Evolutionary conservation across 2,113 vertebrate genomes (phyloP), one percentile per base, ranked within the genome.

Genomic region (Zootoca vivipara): DNA sequence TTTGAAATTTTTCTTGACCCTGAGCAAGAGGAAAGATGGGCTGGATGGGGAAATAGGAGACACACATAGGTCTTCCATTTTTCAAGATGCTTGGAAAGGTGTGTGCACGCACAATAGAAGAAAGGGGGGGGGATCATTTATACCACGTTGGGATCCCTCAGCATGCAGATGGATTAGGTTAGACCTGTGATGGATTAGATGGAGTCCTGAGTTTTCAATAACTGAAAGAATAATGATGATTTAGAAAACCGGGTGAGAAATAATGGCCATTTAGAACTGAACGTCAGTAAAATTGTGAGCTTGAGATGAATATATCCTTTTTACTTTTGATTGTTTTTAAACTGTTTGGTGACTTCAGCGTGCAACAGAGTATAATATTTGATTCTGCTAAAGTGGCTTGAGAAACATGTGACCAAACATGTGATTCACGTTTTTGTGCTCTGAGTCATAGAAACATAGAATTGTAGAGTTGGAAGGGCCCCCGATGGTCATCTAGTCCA

Each of bases 241-340:
- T 94, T 88, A 92, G 84, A 85, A 35, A 65, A 88, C 42, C 30
- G 35, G 83, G 5, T 35, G 89, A 73, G 84, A 92, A 89, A 88
- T 91, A 78, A 52, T 73, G 42, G 79, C 83, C 87, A 91, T 88
- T 94, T 89, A 89, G 72, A 87, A 70, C 74, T 89, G 73, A 7
- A 52, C 89, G 90, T 91, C 88, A 94, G 92, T 90, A 93, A 56
- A 93, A 92, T 22, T 12, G 28, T 70, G 56, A 85, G 85, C 83
- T 85, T 67, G 78, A 83, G 58, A 88, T 80, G 64, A 91, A 80
- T 86, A 52, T 85, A 38, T 85, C 93, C 72, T 15, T 85, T 85
- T 89, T 89, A 3, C 83, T 80, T 33, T 87, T 88, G 10, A 46
- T 91, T 92, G 46, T 52, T 90, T 40, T 90, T 86, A 58, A 79